Conservation (phyloP, 2,888 invertebrate genomes). For the Pheosia tremula region DNA sequence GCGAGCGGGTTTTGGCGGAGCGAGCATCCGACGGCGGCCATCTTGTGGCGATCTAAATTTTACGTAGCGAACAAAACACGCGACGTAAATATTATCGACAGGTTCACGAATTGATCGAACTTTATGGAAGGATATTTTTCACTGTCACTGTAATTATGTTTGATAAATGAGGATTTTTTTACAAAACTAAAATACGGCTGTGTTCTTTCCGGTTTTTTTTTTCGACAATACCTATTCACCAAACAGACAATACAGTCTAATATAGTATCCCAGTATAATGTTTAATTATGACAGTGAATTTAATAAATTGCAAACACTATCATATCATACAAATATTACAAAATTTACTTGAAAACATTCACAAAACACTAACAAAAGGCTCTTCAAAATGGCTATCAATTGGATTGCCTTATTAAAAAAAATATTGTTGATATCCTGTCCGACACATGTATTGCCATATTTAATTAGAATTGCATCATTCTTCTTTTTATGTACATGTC, state of each 20-base stretch:
- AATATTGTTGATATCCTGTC: constrained; percentile 78
- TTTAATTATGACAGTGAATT: constrained; percentile 38
- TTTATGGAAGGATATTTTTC: constrained; percentile 36
- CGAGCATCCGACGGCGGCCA: constrained; percentile 81
- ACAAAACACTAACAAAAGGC: constrained; percentile 85
- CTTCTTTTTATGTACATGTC: too few relatives aligned
- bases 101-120: constrained; percentile 38
- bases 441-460: constrained; percentile 77
- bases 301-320: constrained; percentile 44
- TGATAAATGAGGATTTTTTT: constrained; percentile 48
- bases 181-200: constrained; percentile 61
- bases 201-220: constrained; percentile 78
- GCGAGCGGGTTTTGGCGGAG: constrained; percentile 81
- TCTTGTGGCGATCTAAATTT: constrained; percentile 83
- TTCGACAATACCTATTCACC: constrained; percentile 65
- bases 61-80: constrained; percentile 81
- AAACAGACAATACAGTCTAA: constrained; percentile 66
- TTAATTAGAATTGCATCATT: constrained; percentile 50
- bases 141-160: constrained; percentile 42
- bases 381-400: constrained; percentile 85
- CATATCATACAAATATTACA: constrained; percentile 61
- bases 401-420: constrained; percentile 79
- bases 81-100: constrained; percentile 71
- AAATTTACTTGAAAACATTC: constrained; percentile 81
- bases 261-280: constrained; percentile 44